A percentile compares a stretch with the other conserved stretches of the same genome.
Conservation (phyloP, 2,113 vertebrate genomes). For the Pachyramphus minor region DNA sequence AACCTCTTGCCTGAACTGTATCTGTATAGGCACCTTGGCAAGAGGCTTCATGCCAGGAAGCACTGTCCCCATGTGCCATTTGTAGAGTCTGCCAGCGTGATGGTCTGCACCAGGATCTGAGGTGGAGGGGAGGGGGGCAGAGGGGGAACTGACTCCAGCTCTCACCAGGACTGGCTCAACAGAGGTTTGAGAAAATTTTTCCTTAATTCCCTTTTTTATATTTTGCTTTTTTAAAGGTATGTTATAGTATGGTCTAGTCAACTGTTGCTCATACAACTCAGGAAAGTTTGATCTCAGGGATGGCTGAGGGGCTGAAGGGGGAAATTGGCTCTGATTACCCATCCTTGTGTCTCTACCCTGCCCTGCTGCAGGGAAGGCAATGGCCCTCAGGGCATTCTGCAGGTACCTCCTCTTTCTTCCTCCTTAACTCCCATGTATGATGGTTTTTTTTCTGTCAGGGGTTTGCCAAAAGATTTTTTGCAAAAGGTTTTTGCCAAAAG, state of each 20-base stretch:
- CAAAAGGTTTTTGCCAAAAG: neutral
- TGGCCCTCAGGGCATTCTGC: neutral
- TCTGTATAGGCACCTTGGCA: neutral
- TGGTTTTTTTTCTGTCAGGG: accelerated
- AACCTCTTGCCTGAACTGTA: accelerated
- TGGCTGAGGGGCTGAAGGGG: neutral
- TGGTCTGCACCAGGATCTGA: neutral
- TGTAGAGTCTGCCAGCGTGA: neutral
- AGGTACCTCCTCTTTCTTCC: neutral
- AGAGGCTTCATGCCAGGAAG: neutral
- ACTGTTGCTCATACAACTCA: neutral
- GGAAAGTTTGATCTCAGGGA: neutral
- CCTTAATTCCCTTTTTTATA: neutral
- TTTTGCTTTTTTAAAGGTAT: neutral
- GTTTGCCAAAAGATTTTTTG: too few relatives aligned
- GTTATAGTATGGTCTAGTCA: neutral
- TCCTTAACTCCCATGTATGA: accelerated
- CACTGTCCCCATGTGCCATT: accelerated
- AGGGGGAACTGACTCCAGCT: neutral
- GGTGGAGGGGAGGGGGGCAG: accelerated
- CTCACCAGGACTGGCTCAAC: neutral
- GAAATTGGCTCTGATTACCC: accelerated
- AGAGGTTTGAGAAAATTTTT: neutral
- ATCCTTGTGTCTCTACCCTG: neutral
- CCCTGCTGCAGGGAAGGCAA: accelerated